Base-by-base conservation (phyloP, 1,140 invertebrate genomes). In the Lineus longissimus region DNA sequence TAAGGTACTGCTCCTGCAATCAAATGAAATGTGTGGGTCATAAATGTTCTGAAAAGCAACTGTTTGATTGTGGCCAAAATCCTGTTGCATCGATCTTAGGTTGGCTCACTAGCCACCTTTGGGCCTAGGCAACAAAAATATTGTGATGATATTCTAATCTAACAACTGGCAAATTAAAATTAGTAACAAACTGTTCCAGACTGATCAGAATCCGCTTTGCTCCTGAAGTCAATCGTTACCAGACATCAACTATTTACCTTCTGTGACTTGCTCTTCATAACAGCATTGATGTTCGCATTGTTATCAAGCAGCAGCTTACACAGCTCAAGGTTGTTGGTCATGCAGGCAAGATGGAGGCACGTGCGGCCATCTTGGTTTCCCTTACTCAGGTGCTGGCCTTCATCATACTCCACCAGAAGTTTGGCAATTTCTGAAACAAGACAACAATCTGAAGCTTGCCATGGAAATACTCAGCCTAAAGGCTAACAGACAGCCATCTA, bases 271-370 rank as follows among this genome's bases (percentile, higher is more conserved):
- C 70, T 70, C 30, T 61, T 73, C 83, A 84, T 82, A 31, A 81
- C 45, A 19, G 76, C 63, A 73, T 84, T 83, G 43, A 78, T 70
- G 56, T 76, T 70, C 23, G 79, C 78, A 31, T 74, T 77, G 57
- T 76, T 65, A 22, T 76, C 73, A 30, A 82, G 66, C 9, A 84
- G 67, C 29, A 78, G 59, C 61, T 81, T 94, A 81, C 94, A 95
- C 78, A 97, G 88, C 81, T 96, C 94, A 0, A 96, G 86, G 78
- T 97, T 92, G 72, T 97, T 95, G 73, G 93, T 92, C 40, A 94
- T 86, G 0, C 95, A 94, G 0, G 95, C 94, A 45, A 98, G 90
- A 80, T 99, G 97, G 27, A 99, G 83, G 19, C 93, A 88, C 36
- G 92, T 94, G 67, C 94, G 86, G 0, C 96, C 95, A 74, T 95